Base-by-base conservation (phyloP, 2,113 vertebrate genomes). In the Menidia beryllina region DNA sequence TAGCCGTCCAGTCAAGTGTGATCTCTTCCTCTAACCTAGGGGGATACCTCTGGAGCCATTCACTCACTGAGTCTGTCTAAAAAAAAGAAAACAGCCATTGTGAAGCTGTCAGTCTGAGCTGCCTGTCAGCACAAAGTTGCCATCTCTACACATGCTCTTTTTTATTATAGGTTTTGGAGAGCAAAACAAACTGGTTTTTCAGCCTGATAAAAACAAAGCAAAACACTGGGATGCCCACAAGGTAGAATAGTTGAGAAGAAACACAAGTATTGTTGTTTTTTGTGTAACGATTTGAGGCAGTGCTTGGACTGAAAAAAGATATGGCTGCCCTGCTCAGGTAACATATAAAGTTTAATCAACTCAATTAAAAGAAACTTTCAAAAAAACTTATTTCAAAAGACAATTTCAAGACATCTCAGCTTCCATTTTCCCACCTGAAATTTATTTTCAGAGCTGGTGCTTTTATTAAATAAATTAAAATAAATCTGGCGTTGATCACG, bases 21-120 rank as follows among this genome's bases (percentile, higher is more conserved):
- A 69, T 85, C 63, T 81, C 50, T 77, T 49, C 69, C 65, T 70
- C 56, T 39, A 75, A 58, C 52, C 69, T 45, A 43, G 60, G 50
- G 62, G 51, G 41, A 24, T 41, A 67, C 47, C 53, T 79, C 17
- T 1, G 54, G 54, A 71, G 43, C 55, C 19, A 1, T 39, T 53
- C 34, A 66, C 57, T 72, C 30, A 63, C 51, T 25, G 15, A 67
- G 48, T 13, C 48, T n/a, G 36, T 14, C 69, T 77, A 75, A 67
- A 51, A 84, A 72, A 86, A 75, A 67, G 49, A 84, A 72, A 86
- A 87, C 77, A 80, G 41, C 55, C 48, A 62, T 85, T 82, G 83
- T 83, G 53, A 63, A 19, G 21, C 43, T 78, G 75, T 89, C 75
- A 77, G 59, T 7, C 59, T 24, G n/a, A 86, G 86, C 79, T 75